Base-by-base conservation (phyloP, 2,888 invertebrate species). In the Mongoloraphidia duomilia region DNA sequence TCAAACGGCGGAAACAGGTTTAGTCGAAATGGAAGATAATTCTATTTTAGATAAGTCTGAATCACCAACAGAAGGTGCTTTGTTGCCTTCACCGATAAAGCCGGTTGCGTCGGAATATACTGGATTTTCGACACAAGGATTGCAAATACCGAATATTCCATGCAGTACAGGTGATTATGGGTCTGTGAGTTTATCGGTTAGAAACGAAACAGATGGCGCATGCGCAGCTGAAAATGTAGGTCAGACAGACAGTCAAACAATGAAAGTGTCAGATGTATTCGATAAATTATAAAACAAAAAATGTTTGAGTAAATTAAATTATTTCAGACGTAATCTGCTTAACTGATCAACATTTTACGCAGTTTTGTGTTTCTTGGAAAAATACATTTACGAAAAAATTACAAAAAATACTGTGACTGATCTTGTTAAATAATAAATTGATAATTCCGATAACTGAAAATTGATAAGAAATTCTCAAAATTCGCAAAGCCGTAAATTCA, bases 111-210 rank as follows among this genome's bases (percentile, higher is more conserved):
- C 75, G 10, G 73, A 75, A 59, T 79, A 79, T 63, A 71, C 73
- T 17, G 79, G 79, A 1, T 78, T 79, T 60, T 76, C 79, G 1
- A 68, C 69, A 50, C 73, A 73, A 59, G 76, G 74, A 8, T 75
- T 74, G 49, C 73, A 74, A 57, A 80, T 80, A 60, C 79, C 79
- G 12, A 77, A 75, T 50, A 80, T 80, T 60, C 77, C 79, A 3
- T 80, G 80, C 59, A 76, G 72, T 53, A 79, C 79, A 0, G 80
- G 79, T 13, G 77, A 79, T 59, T 68, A 64, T 46, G 66, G 63
- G 57, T 68, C 68, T 10, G 46, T 47, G 35, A 44, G 36, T 35
- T 42, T 44, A 41, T 42, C 26, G n/a, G 17, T 9, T 5, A 13
- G 38, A 38, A 17, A 26, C 26, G 6, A 26, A 26, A 26, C 26